Evolutionary conservation across 2,888 invertebrate genomes (phyloP).

Genomic region (Luperina testacea): DNA sequence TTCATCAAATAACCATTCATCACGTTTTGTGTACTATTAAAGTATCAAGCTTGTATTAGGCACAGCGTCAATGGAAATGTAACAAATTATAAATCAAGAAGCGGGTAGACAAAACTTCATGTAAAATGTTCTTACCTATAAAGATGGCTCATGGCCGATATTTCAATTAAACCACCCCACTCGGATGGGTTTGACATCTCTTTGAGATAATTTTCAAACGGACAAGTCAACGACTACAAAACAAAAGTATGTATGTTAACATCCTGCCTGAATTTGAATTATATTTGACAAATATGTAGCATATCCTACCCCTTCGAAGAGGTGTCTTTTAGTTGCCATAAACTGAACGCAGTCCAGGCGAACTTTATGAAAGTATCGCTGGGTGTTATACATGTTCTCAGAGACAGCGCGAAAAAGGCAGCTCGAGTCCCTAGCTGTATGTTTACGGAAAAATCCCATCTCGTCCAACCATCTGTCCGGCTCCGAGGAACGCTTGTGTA

Average conservation of each 20-base stretch:
- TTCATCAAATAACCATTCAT: not conserved
- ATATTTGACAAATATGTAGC: slow-evolving; percentile 61
- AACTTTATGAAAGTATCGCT: slow-evolving; percentile 93
- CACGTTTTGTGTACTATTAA: not conserved
- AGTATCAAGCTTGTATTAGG: slow-evolving; percentile 55
- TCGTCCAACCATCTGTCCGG: slow-evolving; percentile 94
- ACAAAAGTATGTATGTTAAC: slow-evolving; percentile 75
- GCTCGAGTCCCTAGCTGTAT: slow-evolving; percentile 96
- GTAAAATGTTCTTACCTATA: slow-evolving; percentile 90
- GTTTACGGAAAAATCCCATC: slow-evolving; percentile 95
- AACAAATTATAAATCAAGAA: slow-evolving; percentile 47
- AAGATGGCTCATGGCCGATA: slow-evolving; percentile 92
- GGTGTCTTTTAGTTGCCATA: slow-evolving; percentile 91
- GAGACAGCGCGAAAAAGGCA: slow-evolving; percentile 97
- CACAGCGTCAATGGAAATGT: slow-evolving; percentile 42
- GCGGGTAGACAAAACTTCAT: slow-evolving; percentile 60
- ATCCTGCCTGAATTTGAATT: slow-evolving; percentile 47
- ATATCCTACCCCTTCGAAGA: slow-evolving; percentile 91
- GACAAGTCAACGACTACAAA: slow-evolving; percentile 91
- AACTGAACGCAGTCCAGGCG: slow-evolving; percentile 93
- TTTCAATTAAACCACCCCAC: slow-evolving; percentile 92
- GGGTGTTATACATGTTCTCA: slow-evolving; percentile 93
- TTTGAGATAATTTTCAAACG: slow-evolving; percentile 92
- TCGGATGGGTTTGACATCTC: slow-evolving; percentile 93
- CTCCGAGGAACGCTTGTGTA: slow-evolving; percentile 87